Conservation (phyloP, 2,888 invertebrate species). For the Leptinotarsa juncta region DNA sequence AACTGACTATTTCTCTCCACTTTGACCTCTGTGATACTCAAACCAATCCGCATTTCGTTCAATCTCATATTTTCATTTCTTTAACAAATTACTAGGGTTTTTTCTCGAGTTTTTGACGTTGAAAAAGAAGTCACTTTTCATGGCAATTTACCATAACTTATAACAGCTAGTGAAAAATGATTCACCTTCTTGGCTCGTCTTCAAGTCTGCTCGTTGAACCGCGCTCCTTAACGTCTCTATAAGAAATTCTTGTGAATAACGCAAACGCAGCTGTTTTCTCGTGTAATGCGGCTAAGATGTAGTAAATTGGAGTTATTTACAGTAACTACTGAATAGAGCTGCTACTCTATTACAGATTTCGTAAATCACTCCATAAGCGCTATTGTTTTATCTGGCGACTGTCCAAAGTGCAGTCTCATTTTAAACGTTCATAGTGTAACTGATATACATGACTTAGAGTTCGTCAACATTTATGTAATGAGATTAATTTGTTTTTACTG, state of each 20-base stretch:
- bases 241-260: conserved; percentile 45
- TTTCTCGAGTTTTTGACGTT: conserved; percentile 2
- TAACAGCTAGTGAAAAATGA: conserved; percentile 32
- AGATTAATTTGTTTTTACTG: conserved; percentile 26
- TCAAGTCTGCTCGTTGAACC: conserved; percentile 30
- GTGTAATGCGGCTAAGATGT: conserved; percentile 39
- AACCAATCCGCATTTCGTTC: neutral
- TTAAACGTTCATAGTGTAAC: conserved; percentile 21
- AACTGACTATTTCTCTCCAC: neutral
- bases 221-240: conserved; percentile 28
- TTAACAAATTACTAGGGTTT: neutral
- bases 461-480: conserved; percentile 32
- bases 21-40: neutral
- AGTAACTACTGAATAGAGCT: conserved; percentile 51
- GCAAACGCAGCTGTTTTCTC: conserved; percentile 53
- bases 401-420: conserved; percentile 41
- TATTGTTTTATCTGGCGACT: conserved; percentile 47
- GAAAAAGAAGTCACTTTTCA: conserved; percentile 14
- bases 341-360: conserved; percentile 54
- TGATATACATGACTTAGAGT: conserved; percentile 28
- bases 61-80: neutral
- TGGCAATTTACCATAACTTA: conserved; percentile 29
- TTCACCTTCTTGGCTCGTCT: conserved; percentile 38
- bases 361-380: conserved; percentile 51
- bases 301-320: conserved; percentile 54